A percentile compares a stretch with the other conserved stretches of the same genome.
Conservation (phyloP, 2,888 invertebrate species). For the Lomographa bimaculata region DNA sequence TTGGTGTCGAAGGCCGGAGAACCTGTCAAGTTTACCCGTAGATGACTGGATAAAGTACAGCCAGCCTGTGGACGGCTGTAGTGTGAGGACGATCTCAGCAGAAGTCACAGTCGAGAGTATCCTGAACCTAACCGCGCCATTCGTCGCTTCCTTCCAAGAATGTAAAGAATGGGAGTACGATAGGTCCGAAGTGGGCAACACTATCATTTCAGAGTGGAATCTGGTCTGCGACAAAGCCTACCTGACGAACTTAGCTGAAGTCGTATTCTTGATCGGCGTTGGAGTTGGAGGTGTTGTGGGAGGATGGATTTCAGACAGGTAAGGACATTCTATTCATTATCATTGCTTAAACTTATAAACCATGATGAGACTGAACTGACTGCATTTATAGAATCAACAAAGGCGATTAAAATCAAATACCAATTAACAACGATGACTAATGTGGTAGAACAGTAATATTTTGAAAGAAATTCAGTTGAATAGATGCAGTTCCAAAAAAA, state of each 20-base stretch:
- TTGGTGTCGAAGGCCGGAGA: conserved; percentile 87
- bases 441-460: too few species aligned
- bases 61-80: conserved; percentile 85
- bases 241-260: conserved; percentile 88
- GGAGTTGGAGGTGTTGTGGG: conserved; percentile 91
- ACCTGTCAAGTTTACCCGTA: conserved; percentile 78
- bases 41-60: conserved; percentile 87
- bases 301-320: conserved; percentile 90
- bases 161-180: conserved; percentile 86
- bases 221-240: conserved; percentile 89
- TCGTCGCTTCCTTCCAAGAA: conserved; percentile 63
- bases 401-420: too few species aligned
- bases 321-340: too few species aligned
- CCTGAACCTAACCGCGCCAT: conserved; percentile 63
- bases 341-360: too few species aligned
- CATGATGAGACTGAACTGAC: too few species aligned
- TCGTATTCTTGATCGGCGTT: conserved; percentile 90
- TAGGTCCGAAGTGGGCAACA: conserved; percentile 82
- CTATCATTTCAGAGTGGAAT: conserved; percentile 90
- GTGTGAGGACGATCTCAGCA: conserved; percentile 70
- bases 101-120: conserved; percentile 64
- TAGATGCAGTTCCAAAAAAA: too few species aligned
- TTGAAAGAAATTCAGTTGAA: too few species aligned
- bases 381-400: too few species aligned
- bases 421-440: too few species aligned